Conservation (phyloP, 2,888 invertebrate species). For the Mallateleia sp. region DNA sequence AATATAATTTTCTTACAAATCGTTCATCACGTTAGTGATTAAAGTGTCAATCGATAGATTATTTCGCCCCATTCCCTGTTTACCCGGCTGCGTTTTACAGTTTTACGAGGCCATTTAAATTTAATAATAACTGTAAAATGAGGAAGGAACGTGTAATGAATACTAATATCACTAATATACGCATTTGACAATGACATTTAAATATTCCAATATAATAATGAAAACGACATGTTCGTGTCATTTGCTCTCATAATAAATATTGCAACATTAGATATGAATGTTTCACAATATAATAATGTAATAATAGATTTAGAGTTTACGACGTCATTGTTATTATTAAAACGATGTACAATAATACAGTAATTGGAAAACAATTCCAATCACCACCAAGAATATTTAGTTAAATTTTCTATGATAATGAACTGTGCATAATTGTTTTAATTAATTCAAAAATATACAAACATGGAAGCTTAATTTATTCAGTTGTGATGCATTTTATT, state of each 20-base stretch:
- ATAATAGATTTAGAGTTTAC: conserved; percentile 31
- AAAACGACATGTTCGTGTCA: conserved; percentile 22
- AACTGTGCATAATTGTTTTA: conserved; percentile 31
- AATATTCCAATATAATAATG: conserved; percentile 45
- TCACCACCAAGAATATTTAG: conserved; percentile 27
- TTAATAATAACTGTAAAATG: conserved; percentile 31
- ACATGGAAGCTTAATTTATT: not conserved
- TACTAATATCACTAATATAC: conserved; percentile 28
- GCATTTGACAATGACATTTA: conserved; percentile 27
- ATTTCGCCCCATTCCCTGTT: conserved; percentile 4
- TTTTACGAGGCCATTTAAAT: conserved; percentile 34
- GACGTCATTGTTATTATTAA: conserved; percentile 30
- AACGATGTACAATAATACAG: conserved; percentile 31
- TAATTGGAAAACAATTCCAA: conserved; percentile 47
- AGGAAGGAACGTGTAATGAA: conserved; percentile 17
- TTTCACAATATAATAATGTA: conserved; percentile 42
- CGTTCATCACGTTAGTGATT: conserved; percentile 13
- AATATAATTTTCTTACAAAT: conserved; percentile 13
- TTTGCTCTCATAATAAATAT: conserved; percentile 28
- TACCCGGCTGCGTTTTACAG: conserved; percentile 9
- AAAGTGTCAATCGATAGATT: conserved; percentile 32
- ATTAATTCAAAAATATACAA: conserved; percentile 35
- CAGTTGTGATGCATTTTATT: too few relatives aligned
- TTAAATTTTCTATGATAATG: conserved; percentile 41
- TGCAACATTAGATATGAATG: conserved; percentile 27